Percentiles rank a stretch among this genome's conserved stretches.
Evolutionary conservation across 2,113 vertebrate species (phyloP).

Genomic region (Menura novaehollandiae): DNA sequence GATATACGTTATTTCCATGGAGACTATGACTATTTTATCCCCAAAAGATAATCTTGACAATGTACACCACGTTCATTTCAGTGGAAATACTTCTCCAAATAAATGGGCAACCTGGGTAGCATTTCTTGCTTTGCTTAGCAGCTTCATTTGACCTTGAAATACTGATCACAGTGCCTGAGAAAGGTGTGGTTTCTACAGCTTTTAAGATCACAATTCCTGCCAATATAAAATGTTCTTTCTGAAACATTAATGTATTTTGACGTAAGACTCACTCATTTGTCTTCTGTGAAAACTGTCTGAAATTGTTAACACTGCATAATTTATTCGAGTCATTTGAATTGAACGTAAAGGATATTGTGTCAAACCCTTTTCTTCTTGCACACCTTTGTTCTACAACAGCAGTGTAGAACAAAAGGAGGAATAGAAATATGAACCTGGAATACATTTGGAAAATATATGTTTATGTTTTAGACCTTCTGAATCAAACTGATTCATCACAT

Average conservation of each 20-base stretch:
- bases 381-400: neutral
- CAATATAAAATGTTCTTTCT: neutral
- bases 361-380: neutral
- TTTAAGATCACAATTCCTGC: neutral
- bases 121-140: neutral
- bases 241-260: conserved; percentile 37
- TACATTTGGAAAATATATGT: neutral
- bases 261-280: neutral
- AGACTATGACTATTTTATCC: neutral
- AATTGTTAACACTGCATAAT: conserved; percentile 36
- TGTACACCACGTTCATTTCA: neutral
- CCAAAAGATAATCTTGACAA: neutral
- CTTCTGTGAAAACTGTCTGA: conserved; percentile 19
- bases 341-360: neutral
- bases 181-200: neutral
- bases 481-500: neutral
- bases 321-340: neutral
- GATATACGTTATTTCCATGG: neutral
- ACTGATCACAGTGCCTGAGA: neutral
- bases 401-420: neutral
- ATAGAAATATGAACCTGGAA: neutral
- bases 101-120: neutral
- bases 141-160: neutral
- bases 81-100: neutral
- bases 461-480: neutral